These are phyloP conservation scores for Tetraneura akinire DNA, from an alignment of 1,140 invertebrate genomes.

Conservation along the genomic window DNA sequence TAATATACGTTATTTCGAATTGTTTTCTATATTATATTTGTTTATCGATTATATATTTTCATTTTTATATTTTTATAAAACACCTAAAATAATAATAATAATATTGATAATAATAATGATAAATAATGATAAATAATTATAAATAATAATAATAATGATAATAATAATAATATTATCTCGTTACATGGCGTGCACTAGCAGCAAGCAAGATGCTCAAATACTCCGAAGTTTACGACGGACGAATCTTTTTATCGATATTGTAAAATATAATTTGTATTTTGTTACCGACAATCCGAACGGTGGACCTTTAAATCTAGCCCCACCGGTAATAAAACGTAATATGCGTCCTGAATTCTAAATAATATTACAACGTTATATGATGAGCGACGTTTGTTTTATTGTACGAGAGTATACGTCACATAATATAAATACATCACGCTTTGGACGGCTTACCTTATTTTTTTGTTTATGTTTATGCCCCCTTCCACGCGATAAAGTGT, in stretches of 20 bases:
- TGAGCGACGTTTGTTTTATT: conserved; percentile 17
- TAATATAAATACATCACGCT: not conserved
- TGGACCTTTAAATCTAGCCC: not conserved
- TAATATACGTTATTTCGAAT: too few relatives aligned
- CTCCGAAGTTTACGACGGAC: not conserved
- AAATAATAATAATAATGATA: too few relatives aligned
- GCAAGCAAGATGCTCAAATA: too few relatives aligned
- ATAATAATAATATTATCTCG: too few relatives aligned
- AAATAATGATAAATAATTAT: too few relatives aligned
- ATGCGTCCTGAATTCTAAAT: conserved; percentile 43
- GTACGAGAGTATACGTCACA: not conserved
- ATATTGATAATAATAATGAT: too few relatives aligned
- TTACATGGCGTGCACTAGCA: not conserved
- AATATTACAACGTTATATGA: not conserved
- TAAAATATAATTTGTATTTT: not conserved
- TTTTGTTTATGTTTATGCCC: not conserved
- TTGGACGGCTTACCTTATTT: not conserved
- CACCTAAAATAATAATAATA: too few relatives aligned
- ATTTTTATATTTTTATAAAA: too few relatives aligned
- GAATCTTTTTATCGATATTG: not conserved
- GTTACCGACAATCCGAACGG: too few relatives aligned
- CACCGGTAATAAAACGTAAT: not conserved
- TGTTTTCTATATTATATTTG: too few relatives aligned
- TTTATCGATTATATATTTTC: too few relatives aligned
- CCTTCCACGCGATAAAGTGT: not conserved